Conservation (phyloP, 2,888 invertebrate species). For the Drosophila hamatofila region DNA sequence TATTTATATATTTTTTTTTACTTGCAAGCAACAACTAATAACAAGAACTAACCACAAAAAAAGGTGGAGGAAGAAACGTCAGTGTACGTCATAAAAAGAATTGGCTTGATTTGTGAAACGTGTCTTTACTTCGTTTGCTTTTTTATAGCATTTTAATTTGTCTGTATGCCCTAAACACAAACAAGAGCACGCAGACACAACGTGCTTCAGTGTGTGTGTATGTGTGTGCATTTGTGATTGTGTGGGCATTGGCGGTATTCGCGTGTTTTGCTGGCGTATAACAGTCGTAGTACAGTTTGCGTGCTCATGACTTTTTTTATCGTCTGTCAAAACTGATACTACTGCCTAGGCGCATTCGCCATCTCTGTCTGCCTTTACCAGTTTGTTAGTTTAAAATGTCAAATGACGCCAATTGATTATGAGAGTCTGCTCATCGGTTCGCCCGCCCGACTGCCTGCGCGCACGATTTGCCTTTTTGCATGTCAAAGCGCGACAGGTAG, state of each 20-base stretch:
- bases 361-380: conserved; percentile 39
- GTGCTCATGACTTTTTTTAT: conserved; percentile 41
- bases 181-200: conserved; percentile 59
- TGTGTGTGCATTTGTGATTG: conserved; percentile 16
- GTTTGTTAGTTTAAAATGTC: conserved; percentile 75
- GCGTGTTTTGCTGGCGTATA: conserved; percentile 61
- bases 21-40: conserved; percentile 45
- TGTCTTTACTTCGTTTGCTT: conserved; percentile 77
- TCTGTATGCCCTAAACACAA: conserved; percentile 72
- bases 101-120: conserved; percentile 80
- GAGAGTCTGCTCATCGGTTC: conserved; percentile 53
- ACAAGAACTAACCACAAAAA: conserved; percentile 44
- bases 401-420: conserved; percentile 81
- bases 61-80: conserved; percentile 36
- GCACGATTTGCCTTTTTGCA: conserved; percentile 74
- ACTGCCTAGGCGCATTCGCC: conserved; percentile 16
- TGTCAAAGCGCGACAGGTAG: conserved; percentile 76
- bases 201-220: conserved; percentile 20
- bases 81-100: conserved; percentile 74
- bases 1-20: conserved; percentile 8
- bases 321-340: conserved; percentile 59
- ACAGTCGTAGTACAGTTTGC: conserved; percentile 65
- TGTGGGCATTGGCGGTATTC: conserved; percentile 49
- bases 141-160: conserved; percentile 82
- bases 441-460: conserved; percentile 19